Conservation (phyloP, 2,797 vertebrate species). For the Echeneis naucrates region DNA sequence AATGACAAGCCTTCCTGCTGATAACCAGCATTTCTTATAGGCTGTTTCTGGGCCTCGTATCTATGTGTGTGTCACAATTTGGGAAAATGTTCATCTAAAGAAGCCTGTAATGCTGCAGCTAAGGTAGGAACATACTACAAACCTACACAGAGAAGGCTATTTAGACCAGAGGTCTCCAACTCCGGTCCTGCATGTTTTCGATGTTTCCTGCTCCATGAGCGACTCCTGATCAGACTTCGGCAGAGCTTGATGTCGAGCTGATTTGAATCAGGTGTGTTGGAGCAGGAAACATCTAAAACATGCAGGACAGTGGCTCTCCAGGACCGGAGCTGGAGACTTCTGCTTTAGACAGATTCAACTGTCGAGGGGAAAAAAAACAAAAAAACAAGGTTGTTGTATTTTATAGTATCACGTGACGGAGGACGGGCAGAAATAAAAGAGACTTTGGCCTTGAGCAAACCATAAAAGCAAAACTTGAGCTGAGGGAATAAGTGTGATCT, state of each 20-base stretch:
- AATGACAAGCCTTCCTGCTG: background rate
- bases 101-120: background rate
- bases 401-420: background rate
- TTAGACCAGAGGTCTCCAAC: no score
- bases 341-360: no score
- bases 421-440: background rate
- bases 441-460: background rate
- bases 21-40: background rate
- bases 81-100: background rate
- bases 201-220: no score
- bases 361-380: background rate
- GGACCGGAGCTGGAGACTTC: no score
- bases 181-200: no score
- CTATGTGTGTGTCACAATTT: background rate
- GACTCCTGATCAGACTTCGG: no score
- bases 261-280: no score
- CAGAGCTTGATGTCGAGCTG: no score
- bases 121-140: background rate
- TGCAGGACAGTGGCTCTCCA: no score
- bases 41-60: background rate
- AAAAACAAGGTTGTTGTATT: background rate
- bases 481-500: conserved; percentile 10
- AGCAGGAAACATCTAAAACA: no score
- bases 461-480: conserved; percentile 29
- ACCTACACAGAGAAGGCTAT: no score